These are phyloP conservation scores for Montifringilla adamsi DNA, from an alignment of 2,113 vertebrate species.

Conservation along the genomic window DNA sequence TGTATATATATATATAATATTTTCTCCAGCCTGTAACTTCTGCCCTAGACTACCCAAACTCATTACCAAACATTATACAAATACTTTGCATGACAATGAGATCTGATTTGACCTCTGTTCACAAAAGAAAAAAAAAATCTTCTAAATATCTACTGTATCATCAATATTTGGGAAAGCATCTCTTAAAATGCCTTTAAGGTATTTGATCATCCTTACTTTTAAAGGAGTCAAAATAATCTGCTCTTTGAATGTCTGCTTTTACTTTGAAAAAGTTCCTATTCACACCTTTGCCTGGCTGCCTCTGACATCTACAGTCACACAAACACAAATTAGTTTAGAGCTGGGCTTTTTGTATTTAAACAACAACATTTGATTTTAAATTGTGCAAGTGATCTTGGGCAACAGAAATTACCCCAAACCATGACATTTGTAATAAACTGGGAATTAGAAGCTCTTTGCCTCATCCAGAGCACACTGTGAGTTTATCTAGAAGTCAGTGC, in stretches of 20 bases:
- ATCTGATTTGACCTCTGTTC: neutral
- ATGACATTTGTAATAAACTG: neutral
- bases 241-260: neutral
- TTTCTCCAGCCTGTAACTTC: neutral
- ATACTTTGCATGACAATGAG: neutral
- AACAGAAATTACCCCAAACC: neutral
- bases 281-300: neutral
- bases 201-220: neutral
- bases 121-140: neutral
- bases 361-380: neutral
- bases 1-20: neutral
- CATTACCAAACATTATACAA: neutral
- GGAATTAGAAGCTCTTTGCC: neutral
- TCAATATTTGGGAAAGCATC: neutral
- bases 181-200: neutral
- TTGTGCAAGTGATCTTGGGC: neutral
- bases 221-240: neutral
- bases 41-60: neutral
- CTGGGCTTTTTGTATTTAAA: neutral
- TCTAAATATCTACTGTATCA: neutral
- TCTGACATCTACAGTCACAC: neutral
- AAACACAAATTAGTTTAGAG: neutral
- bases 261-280: neutral
- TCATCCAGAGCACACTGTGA: neutral
- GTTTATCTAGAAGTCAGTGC: neutral